A percentile compares a stretch with the other conserved stretches of the same genome.
Conservation (phyloP, 2,113 vertebrate genomes). For the Odobenus rosmarus region DNA sequence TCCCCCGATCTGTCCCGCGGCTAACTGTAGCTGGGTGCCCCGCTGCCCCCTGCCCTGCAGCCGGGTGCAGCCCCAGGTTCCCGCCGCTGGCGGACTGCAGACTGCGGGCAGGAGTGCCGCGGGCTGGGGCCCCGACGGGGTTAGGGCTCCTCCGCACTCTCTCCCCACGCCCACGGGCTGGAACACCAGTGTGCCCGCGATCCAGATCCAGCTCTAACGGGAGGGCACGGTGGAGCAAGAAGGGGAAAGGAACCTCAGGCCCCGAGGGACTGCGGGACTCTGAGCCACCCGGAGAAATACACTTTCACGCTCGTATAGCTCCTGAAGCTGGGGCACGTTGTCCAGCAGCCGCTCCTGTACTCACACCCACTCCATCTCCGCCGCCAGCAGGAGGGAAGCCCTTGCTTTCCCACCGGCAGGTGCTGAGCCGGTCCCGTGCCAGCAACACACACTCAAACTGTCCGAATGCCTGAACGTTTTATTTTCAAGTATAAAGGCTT, state of each 20-base stretch:
- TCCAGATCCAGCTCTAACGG: not conserved
- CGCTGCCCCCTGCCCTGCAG: not conserved
- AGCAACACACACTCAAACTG: not conserved
- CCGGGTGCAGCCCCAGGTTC: not conserved
- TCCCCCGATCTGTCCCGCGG: not conserved
- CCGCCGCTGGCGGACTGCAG: not conserved
- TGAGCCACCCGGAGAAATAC: not conserved
- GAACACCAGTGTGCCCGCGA: accelerated
- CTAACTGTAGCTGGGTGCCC: not conserved
- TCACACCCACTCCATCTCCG: not conserved
- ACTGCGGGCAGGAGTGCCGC: accelerated
- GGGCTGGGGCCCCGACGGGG: accelerated
- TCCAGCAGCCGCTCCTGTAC: not conserved
- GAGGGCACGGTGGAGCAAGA: not conserved
- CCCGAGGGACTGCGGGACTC: not conserved
- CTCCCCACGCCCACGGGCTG: not conserved
- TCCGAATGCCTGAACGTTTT: slow-evolving; percentile 20
- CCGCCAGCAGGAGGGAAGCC: not conserved
- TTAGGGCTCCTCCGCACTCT: too few species aligned
- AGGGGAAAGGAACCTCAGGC: not conserved
- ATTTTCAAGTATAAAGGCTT: slow-evolving; percentile 82
- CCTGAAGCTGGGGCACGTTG: not conserved
- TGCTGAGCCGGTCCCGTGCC: not conserved
- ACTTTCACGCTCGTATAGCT: not conserved
- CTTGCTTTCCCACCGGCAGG: not conserved